Evolutionary conservation across 2,888 invertebrate genomes (phyloP).

Genomic region (Dascillus cervinus): DNA sequence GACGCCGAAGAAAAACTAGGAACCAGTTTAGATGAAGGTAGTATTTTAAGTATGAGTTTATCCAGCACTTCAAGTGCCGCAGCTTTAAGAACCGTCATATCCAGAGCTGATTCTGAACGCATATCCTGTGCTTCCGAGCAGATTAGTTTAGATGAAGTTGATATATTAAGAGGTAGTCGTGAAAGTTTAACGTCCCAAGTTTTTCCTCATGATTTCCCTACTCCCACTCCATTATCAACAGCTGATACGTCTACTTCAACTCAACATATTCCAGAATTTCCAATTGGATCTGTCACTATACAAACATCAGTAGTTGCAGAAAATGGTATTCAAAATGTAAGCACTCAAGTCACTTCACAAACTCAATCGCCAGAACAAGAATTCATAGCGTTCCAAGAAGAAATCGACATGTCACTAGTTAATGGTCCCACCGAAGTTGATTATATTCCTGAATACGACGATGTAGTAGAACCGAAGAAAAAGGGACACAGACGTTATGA

Average conservation of each 20-base stretch:
- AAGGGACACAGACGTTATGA: conserved; percentile 51
- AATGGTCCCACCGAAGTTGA: conserved; percentile 49
- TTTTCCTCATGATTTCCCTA: conserved; percentile 15
- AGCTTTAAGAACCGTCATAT: conserved; percentile 41
- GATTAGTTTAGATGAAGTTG: conserved; percentile 39
- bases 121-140: conserved; percentile 43
- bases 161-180: conserved; percentile 27
- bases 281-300: conserved; percentile 45
- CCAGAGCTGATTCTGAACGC: conserved; percentile 40
- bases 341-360: conserved; percentile 50
- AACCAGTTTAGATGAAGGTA: conserved; percentile 53
- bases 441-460: conserved; percentile 44
- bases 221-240: conserved; percentile 20
- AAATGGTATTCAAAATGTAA: conserved; percentile 45
- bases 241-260: conserved; percentile 41
- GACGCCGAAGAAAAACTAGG: conserved; percentile 47
- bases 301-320: conserved; percentile 45
- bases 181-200: conserved; percentile 27
- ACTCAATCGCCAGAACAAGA: conserved; percentile 23
- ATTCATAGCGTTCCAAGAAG: conserved; percentile 6
- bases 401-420: conserved; percentile 17
- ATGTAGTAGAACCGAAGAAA: conserved; percentile 35
- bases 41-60: conserved; percentile 49
- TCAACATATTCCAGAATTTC: conserved; percentile 28
- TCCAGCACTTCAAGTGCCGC: conserved; percentile 50